phyloP scores from a whole-genome alignment of 2,888 invertebrate species.

The Criorhina ranunculi region DNA sequence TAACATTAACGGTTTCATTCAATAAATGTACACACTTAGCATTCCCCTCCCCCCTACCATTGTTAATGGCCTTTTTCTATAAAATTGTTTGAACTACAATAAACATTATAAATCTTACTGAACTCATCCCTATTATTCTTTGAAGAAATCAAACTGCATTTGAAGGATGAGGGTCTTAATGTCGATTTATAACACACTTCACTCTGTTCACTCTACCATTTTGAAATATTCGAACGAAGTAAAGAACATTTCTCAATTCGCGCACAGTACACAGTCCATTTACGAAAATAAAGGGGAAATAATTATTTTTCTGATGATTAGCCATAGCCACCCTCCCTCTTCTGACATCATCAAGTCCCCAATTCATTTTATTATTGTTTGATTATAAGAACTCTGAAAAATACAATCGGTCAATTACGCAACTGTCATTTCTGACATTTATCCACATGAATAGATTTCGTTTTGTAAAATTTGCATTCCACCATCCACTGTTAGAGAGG shows the following conservation, averaged over 20 bases:
- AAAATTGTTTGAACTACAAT: constrained; percentile 53
- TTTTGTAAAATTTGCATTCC: constrained; percentile 52
- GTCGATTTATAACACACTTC: constrained; percentile 73
- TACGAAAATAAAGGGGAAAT: constrained; percentile 53
- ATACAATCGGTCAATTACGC: constrained; percentile 67
- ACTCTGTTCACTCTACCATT: constrained; percentile 54
- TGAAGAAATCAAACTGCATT: constrained; percentile 60
- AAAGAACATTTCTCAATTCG: constrained; percentile 55
- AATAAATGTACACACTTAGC: constrained; percentile 17
- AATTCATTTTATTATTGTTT: constrained; percentile 46
- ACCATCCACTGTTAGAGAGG: background rate
- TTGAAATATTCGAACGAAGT: no score
- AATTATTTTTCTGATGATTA: constrained; percentile 72
- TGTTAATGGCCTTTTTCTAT: constrained; percentile 44
- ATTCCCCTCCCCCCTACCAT: constrained; percentile 13
- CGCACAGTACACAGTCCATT: constrained; percentile 50
- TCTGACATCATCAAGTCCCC: constrained; percentile 67
- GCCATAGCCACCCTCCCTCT: constrained; percentile 59
- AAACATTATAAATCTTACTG: constrained; percentile 63
- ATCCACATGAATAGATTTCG: constrained; percentile 65
- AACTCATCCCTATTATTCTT: constrained; percentile 32
- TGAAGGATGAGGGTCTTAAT: constrained; percentile 74
- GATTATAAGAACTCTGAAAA: constrained; percentile 26
- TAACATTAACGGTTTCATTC: constrained; percentile 12
- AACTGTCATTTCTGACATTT: constrained; percentile 70